These are phyloP conservation scores for Drosophila prolongata DNA, from an alignment of 2,888 invertebrate genomes.

Conservation along the genomic window DNA sequence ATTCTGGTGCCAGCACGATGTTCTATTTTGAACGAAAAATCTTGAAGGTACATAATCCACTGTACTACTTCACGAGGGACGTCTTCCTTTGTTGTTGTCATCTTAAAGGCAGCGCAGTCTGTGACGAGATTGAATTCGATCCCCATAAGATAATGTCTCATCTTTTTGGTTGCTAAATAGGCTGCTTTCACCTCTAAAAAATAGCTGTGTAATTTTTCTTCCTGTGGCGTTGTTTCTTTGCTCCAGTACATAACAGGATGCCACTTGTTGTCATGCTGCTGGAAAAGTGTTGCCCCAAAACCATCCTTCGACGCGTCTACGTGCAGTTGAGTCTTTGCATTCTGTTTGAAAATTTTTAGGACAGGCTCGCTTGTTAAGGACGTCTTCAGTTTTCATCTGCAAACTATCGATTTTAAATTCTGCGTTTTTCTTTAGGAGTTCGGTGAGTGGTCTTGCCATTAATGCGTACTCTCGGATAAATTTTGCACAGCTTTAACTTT, in stretches of 20 bases:
- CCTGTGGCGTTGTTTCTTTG: background rate
- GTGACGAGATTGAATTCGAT: too few relatives aligned
- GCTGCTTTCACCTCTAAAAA: background rate
- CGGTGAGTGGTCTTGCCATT: too few relatives aligned
- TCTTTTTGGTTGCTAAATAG: background rate
- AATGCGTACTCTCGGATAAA: too few relatives aligned
- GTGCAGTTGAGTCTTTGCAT: background rate
- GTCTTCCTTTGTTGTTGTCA: constrained; percentile 2
- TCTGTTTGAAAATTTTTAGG: background rate
- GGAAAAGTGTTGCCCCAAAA: background rate
- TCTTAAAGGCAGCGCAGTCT: constrained; percentile 2
- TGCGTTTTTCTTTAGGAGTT: too few relatives aligned
- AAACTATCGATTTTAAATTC: background rate
- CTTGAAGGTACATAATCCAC: background rate
- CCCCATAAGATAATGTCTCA: background rate
- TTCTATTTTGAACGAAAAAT: background rate
- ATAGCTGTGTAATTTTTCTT: background rate
- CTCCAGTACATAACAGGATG: background rate
- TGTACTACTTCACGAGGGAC: constrained; percentile 2
- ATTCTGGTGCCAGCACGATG: background rate
- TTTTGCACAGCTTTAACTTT: too few relatives aligned
- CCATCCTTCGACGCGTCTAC: background rate
- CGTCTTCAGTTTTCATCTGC: background rate
- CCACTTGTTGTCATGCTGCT: background rate
- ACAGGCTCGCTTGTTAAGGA: background rate